A percentile compares a stretch with the other conserved stretches of the same genome.
Evolutionary conservation across 2,113 vertebrate genomes (phyloP).

Genomic region (Entelurus aequoreus): DNA sequence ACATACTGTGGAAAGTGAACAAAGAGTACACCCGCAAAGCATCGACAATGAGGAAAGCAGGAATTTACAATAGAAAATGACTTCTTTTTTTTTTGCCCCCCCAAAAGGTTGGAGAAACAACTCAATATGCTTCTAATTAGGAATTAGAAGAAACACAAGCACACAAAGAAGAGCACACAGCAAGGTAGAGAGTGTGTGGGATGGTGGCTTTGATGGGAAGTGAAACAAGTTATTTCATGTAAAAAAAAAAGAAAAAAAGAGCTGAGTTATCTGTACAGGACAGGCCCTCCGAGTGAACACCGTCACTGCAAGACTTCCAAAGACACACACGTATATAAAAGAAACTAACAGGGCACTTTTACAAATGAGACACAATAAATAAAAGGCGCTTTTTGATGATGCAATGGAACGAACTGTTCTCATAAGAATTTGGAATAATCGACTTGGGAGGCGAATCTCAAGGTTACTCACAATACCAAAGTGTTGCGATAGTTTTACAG

Average conservation of each 20-base stretch:
- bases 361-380: slow-evolving; percentile 9
- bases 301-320: slow-evolving; percentile 37
- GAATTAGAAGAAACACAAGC: slow-evolving; percentile 44
- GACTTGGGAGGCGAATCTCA: too few species aligned
- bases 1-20: slow-evolving; percentile 67
- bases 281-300: slow-evolving; percentile 20
- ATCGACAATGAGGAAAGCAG: slow-evolving; percentile 46
- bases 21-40: slow-evolving; percentile 64
- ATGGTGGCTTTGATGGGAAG: slow-evolving; percentile 11
- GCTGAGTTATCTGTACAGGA: slow-evolving; percentile 30
- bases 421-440: not conserved
- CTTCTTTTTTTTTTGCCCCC: too few species aligned
- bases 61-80: slow-evolving; percentile 65
- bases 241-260: slow-evolving; percentile 45
- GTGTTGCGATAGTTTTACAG: too few species aligned
- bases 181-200: slow-evolving; percentile 10
- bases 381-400: slow-evolving; percentile 21
- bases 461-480: too few species aligned
- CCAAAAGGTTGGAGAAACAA: slow-evolving; percentile 47
- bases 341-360: slow-evolving; percentile 30
- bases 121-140: slow-evolving; percentile 19
- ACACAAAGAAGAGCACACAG: slow-evolving; percentile 26
- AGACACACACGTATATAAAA: slow-evolving; percentile 48
- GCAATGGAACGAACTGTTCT: not conserved
- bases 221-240: slow-evolving; percentile 32